Evolutionary conservation across 1,140 invertebrate genomes (phyloP).

Genomic region (Heliconius hewitsoni): DNA sequence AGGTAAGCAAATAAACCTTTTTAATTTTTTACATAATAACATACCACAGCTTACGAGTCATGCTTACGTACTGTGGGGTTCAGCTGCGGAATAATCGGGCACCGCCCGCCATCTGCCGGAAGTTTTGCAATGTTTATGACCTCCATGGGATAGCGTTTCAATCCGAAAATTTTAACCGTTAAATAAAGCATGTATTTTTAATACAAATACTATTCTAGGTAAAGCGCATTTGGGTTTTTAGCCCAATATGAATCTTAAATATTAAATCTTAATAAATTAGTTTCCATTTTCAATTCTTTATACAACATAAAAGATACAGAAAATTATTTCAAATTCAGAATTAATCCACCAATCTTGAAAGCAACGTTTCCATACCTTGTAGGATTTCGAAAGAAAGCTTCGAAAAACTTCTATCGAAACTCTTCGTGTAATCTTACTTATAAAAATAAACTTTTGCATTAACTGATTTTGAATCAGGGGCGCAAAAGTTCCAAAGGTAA

Average conservation of each 20-base stretch:
- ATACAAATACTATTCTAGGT: not conserved
- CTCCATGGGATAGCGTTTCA: slow-evolving; percentile 62
- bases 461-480: slow-evolving; percentile 79
- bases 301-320: slow-evolving; percentile 30
- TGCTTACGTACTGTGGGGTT: slow-evolving; percentile 54
- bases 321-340: slow-evolving; percentile 75
- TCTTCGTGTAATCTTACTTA: slow-evolving; percentile 81
- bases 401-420: slow-evolving; percentile 71
- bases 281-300: slow-evolving; percentile 11
- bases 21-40: slow-evolving; percentile 59
- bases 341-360: slow-evolving; percentile 70
- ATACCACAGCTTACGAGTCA: slow-evolving; percentile 43
- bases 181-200: not conserved
- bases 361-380: slow-evolving; percentile 70
- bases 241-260: not conserved
- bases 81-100: slow-evolving; percentile 60
- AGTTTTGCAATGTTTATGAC: slow-evolving; percentile 79
- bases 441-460: slow-evolving; percentile 83
- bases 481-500: slow-evolving; percentile 66
- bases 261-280: slow-evolving; percentile 24
- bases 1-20: slow-evolving; percentile 56
- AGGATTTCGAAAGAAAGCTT: slow-evolving; percentile 76
- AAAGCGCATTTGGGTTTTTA: not conserved
- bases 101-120: slow-evolving; percentile 72
- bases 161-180: slow-evolving; percentile 12